A percentile compares a stretch with the other conserved stretches of the same genome.
Conservation (phyloP, 2,888 invertebrate species). For the Sepioteuthis lessoniana region DNA sequence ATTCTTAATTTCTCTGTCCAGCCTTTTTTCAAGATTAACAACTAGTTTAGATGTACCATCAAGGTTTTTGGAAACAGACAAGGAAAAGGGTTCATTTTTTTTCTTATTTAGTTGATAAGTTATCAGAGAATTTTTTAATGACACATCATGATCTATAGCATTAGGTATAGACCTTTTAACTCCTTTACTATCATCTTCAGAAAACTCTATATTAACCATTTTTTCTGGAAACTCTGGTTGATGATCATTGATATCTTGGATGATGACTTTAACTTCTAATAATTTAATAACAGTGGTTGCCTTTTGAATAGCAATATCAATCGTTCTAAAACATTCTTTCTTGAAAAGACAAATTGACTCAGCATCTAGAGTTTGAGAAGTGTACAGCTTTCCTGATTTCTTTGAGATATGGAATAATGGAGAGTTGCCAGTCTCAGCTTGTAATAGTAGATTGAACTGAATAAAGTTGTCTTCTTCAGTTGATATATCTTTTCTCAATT, state of each 20-base stretch:
- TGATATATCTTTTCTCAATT: background rate
- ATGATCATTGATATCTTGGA: background rate
- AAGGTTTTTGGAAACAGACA: background rate
- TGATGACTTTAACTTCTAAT: conserved; percentile 11
- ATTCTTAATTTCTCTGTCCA: background rate
- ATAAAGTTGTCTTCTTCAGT: background rate
- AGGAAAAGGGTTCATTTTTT: background rate
- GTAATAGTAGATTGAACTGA: background rate
- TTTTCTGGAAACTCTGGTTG: background rate
- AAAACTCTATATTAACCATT: background rate
- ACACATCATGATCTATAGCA: background rate
- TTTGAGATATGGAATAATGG: background rate
- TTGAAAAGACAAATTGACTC: background rate
- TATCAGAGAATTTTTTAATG: background rate
- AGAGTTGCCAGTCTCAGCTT: background rate
- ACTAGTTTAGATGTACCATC: background rate
- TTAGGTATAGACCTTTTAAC: background rate
- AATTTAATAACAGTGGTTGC: background rate
- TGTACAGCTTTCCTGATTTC: background rate
- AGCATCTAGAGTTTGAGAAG: background rate
- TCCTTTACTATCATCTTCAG: background rate
- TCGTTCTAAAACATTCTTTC: background rate
- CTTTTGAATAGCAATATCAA: background rate
- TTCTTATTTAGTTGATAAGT: background rate
- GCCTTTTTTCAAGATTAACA: background rate